Conservation (phyloP, 2,797 vertebrate species). For the Lepus townsendii region DNA sequence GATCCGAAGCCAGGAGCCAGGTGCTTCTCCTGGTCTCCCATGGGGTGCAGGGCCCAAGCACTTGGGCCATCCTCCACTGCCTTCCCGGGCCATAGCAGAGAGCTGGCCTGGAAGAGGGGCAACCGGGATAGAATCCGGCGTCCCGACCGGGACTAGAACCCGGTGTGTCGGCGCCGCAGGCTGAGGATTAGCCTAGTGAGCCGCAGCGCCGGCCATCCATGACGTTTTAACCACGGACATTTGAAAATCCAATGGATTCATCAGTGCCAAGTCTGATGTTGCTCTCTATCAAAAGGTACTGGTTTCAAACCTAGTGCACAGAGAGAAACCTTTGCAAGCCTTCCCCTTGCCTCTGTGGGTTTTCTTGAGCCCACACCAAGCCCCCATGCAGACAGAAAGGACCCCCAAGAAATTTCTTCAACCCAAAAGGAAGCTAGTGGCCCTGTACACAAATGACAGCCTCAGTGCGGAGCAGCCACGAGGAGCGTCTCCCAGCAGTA, state of each 20-base stretch:
- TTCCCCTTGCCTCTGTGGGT: background rate
- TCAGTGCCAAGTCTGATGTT: background rate
- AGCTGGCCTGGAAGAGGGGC: too few relatives aligned
- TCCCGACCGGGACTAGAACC: too few relatives aligned
- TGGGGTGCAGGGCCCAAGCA: too few relatives aligned
- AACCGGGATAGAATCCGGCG: too few relatives aligned
- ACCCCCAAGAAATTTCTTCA: background rate
- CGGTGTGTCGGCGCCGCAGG: too few relatives aligned
- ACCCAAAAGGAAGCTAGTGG: background rate
- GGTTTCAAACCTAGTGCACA: background rate
- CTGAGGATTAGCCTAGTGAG: too few relatives aligned
- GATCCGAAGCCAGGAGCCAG: too few relatives aligned
- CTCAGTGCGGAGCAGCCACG: background rate
- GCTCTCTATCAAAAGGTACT: background rate
- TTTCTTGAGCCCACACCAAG: background rate
- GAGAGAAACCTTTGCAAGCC: background rate
- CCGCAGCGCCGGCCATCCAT: too few relatives aligned
- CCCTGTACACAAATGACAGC: background rate
- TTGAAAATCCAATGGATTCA: conserved; percentile 23
- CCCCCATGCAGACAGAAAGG: background rate
- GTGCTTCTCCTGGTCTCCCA: too few relatives aligned
- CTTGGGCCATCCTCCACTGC: too few relatives aligned
- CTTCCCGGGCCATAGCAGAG: too few relatives aligned
- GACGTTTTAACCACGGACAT: background rate
- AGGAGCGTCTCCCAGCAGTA: background rate